Percentiles rank a stretch among this genome's conserved stretches.
These are phyloP conservation scores for Clamator glandarius DNA, from an alignment of 2,797 vertebrate species.

Conservation along the genomic window DNA sequence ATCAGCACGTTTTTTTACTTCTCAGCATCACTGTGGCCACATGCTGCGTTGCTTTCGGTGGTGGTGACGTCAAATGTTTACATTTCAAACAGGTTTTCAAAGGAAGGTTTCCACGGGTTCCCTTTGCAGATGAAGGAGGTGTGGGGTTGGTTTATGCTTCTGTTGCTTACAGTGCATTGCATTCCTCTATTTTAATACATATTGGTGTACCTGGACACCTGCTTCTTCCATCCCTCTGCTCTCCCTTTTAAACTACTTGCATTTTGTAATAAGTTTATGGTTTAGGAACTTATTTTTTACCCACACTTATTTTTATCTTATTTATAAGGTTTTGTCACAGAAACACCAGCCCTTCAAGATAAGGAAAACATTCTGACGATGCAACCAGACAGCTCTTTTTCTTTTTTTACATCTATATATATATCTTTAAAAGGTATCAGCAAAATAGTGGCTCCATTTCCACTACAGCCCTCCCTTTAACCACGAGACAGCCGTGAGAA, in stretches of 20 bases:
- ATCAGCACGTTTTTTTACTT: not conserved
- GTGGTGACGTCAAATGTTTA: not conserved
- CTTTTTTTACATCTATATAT: no score
- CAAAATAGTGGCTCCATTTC: no score
- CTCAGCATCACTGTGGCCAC: not conserved
- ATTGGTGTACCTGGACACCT: not conserved
- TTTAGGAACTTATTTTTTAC: not conserved
- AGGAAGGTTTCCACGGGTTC: not conserved
- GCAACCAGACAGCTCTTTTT: no score
- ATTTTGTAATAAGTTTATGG: not conserved
- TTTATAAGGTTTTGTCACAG: no score
- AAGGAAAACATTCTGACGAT: no score
- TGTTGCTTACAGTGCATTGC: not conserved
- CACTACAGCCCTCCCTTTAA: no score
- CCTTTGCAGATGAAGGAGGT: not conserved
- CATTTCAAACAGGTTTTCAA: not conserved
- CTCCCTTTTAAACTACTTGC: not conserved
- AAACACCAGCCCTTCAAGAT: no score
- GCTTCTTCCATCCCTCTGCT: not conserved
- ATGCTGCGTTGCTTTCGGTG: not conserved
- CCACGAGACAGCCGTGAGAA: no score
- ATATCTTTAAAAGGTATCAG: no score
- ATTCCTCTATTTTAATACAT: not conserved
- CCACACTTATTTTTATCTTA: no score
- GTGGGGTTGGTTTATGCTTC: not conserved